A percentile compares a stretch with the other conserved stretches of the same genome.
These are phyloP conservation scores for Pelmatolapia mariae DNA, from an alignment of 2,113 vertebrate genomes.

Conservation along the genomic window DNA sequence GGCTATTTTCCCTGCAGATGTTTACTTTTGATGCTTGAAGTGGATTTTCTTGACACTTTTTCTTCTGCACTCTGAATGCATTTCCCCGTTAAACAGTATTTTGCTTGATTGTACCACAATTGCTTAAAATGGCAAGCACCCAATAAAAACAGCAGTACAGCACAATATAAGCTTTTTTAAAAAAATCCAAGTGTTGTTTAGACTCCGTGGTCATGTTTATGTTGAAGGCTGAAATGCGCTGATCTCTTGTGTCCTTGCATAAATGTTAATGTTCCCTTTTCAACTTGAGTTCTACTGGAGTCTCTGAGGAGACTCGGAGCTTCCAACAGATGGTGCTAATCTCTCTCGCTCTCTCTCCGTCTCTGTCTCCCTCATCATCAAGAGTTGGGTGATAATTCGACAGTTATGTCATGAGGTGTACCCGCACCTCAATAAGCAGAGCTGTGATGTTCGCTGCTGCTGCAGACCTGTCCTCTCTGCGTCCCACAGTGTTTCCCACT, in stretches of 20 bases:
- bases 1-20: not conserved
- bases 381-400: constrained; percentile 17
- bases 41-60: not conserved
- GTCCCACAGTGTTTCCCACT: not conserved
- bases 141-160: not conserved
- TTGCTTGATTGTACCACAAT: not conserved
- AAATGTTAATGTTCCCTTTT: not conserved
- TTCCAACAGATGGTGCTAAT: constrained; percentile 40
- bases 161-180: not conserved
- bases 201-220: not conserved
- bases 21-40: not conserved
- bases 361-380: not conserved
- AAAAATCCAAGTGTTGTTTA: not conserved
- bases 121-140: not conserved
- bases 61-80: not conserved
- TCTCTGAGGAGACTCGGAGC: not conserved
- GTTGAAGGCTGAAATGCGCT: not conserved
- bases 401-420: constrained; percentile 33
- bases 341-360: not conserved
- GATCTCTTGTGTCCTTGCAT: not conserved
- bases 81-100: not conserved
- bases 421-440: not conserved
- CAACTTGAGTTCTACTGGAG: not conserved
- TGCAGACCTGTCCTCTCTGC: constrained; percentile 6
- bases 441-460: constrained; percentile 10